Evolutionary conservation across 92 coral and sea anemone species (phyloP), one percentile per base, ranked within the genome.

Genomic region (Phenganax stokvisi): DNA sequence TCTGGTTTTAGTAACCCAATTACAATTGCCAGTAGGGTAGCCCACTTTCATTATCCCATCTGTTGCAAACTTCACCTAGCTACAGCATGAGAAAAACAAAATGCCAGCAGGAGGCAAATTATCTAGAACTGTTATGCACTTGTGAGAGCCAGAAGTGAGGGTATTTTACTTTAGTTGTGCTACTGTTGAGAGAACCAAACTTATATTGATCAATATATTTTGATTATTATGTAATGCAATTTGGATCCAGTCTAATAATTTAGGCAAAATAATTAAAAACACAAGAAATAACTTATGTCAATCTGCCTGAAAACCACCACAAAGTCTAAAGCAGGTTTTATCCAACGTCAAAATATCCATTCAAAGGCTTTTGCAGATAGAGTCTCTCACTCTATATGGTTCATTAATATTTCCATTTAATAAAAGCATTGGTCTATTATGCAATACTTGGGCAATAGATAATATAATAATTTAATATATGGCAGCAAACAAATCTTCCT

Each of bases 41-140:
- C 62, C 56, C 51, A 9, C 12, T 7, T 66, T 2, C 30, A 75
- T 75, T 57, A 56, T 75, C 47, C 64, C 56, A 4, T 37, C 28
- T 56, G 59, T 12, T 51, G 7, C 79, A 54, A 55, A 44, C 31
- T 56, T 52, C 6, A 56, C 77, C 61, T 6, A 9, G 77, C 77
- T 73, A 73, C 54, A 51, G 60, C 54, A 75, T 29, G 57, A 13
- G 7, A 15, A 56, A 16, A 51, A 75, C 80, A 75, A 56, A 75
- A 75, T 1, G 47, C 9, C n/a, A 3, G 80, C 30, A 51, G 61
- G 80, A 75, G 80, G 57, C 61, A 75, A 75, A 75, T 75, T 75
- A 75, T 75, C 11, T n/a, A 57, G 80, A 56, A 29, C 63, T 55
- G 80, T 75, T 16, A 13, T 55, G 47, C 67, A 56, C 25, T 56